These are phyloP conservation scores for Scolopax bukidnonensis DNA, from an alignment of 2,797 vertebrate genomes.

Conservation along the genomic window DNA sequence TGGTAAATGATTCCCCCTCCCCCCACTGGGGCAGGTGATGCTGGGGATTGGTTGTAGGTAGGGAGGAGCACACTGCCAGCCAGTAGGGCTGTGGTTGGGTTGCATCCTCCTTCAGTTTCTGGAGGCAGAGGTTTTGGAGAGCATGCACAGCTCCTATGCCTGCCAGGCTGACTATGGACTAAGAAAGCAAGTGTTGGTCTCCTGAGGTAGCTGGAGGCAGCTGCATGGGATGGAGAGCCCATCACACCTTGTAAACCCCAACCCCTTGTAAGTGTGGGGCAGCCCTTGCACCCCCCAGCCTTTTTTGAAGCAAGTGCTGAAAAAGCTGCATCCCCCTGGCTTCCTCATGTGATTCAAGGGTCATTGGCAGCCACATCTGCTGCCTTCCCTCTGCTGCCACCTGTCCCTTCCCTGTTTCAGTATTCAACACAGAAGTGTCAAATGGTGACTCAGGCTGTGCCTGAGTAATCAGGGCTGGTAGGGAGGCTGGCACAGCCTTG, in stretches of 20 bases:
- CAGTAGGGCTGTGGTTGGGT: rapidly evolving
- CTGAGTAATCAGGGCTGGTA: background rate
- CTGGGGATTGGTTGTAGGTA: background rate
- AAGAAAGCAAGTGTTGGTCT: background rate
- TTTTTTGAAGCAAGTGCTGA: background rate
- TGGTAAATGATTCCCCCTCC: background rate
- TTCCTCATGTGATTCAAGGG: background rate
- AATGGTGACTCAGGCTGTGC: background rate
- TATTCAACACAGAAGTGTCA: background rate
- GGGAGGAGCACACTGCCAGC: background rate
- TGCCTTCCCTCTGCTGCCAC: background rate
- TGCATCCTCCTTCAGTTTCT: background rate
- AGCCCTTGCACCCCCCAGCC: background rate
- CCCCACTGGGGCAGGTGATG: background rate
- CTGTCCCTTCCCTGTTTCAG: background rate
- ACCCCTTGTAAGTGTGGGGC: background rate
- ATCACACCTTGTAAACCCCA: background rate
- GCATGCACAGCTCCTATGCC: background rate
- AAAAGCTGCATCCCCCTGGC: background rate
- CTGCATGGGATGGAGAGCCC: background rate
- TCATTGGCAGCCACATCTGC: background rate
- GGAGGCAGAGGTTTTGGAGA: background rate
- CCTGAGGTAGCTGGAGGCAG: background rate
- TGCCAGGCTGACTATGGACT: background rate
- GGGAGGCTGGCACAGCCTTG: background rate